Base-by-base conservation (phyloP, 2,113 vertebrate genomes). In the Willisornis vidua region DNA sequence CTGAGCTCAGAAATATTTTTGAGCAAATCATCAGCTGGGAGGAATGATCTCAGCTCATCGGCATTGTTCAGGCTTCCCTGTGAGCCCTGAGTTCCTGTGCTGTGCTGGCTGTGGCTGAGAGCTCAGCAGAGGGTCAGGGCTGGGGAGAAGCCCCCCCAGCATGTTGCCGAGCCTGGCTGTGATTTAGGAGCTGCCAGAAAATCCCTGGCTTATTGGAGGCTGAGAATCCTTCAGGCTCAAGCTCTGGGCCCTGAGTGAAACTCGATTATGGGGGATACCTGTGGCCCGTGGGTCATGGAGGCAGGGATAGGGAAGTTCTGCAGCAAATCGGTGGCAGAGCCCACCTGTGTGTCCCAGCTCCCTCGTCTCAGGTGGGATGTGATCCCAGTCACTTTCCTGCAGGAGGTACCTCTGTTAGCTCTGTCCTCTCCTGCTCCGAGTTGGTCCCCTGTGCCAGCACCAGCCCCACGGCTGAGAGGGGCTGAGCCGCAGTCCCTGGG, bases 1-100 rank as follows among this genome's bases (percentile, higher is more conserved):
- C 57, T 82, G 86, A 89, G 74, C 89, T 89, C 93, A 86, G 84
- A 79, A 92, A 83, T 46, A 86, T 87, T 89, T 85, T n/a, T 48
- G 55, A 88, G 58, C 79, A 70, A 90, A 82, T 66, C 66, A 18
- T 71, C 93, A 85, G 57, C 87, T 51, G 59, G 48, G 46, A 89
- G 87, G 92, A 87, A 96, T 75, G 85, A 90, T 62, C 88, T 58
- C 81, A 88, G 67, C 73, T 86, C 20, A 13, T 37, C 3, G 31
- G 72, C 14, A 1, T 70, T 76, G 46, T 33, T 29, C 10, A 48
- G 52, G 78, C 37, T 37, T 80, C 63, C 25, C 3, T 1, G 48
- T 10, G 16, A 75, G 28, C 52, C 59, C 63, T 29, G 61, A 35
- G 31, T 19, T 66, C 41, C 88, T 3, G 23, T 48, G 73, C 54